Base-by-base conservation (phyloP, 1,140 invertebrate genomes). In the Musca domestica region DNA sequence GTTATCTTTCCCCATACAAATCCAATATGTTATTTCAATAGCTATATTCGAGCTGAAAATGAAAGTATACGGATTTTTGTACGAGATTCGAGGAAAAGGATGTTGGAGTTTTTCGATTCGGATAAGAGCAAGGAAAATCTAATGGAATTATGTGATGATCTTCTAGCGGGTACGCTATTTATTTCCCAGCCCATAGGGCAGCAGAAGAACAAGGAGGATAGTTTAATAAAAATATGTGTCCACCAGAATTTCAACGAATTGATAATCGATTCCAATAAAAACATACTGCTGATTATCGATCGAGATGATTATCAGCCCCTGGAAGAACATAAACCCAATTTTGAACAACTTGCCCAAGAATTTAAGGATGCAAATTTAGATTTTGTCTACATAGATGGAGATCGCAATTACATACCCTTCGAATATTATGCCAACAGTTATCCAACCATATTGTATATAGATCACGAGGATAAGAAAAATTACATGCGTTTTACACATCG, bases 331-430 rank as follows among this genome's bases (percentile, higher is more conserved):
- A 27, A 61, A 12, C 56, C 56, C 4, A 23, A 61, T 61, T 61
- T 41, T 41, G 17, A 61, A 9, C 12, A 41, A 34, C n/a, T 61
- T 3, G 56, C 56, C 5, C 4, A 25, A 17, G 27, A n/a, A n/a
- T 41, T 61, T 12, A 34, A 34, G 20, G 7, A 61, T 30, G 34
- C 17, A 3, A 61, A 61, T 20, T 4, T 61, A 9, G 56, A 61
- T 49, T 14, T 68, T 20, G 27, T 68, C 2, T 63, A 68, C 22
- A 47, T 68, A 6, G 61, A 68, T n/a, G 67, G 56, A 34, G 67
- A 68, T 23, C 2, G 3, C 14, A 68, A 68, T 23, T 68, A 68
- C 23, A 25, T 68, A 19, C 67, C 67, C 47, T 41, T 68, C 9
- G 25, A 68, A 30, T 68, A 64, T 64, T 22, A 68, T 22, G 56